These are phyloP conservation scores for Thymallus thymallus DNA, from an alignment of 2,113 vertebrate genomes.

Conservation along the genomic window DNA sequence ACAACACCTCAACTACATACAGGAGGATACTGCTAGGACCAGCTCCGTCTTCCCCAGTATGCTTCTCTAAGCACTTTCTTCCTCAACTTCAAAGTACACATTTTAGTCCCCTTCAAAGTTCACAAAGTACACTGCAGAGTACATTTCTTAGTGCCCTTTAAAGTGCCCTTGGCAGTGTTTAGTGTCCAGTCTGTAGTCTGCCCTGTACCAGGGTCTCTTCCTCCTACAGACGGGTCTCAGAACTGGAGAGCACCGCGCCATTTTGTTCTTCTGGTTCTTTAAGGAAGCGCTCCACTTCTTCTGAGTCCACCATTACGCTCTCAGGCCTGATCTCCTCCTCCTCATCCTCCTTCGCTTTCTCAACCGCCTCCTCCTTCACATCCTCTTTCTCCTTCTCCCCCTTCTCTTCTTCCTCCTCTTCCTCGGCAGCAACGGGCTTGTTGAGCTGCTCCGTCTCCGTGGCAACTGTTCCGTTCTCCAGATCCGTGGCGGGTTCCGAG, in stretches of 20 bases:
- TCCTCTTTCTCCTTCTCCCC: conserved; percentile 32
- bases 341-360: no score
- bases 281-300: conserved; percentile 70
- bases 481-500: conserved; percentile 55
- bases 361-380: no score
- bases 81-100: background rate
- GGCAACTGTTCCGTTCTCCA: conserved; percentile 68
- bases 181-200: background rate
- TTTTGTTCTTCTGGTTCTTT: conserved; percentile 73
- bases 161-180: background rate
- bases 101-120: no score
- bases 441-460: conserved; percentile 80
- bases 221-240: conserved; percentile 78
- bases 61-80: background rate
- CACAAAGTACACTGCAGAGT: no score
- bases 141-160: background rate
- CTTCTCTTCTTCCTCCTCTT: conserved; percentile 17
- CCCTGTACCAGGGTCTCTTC: background rate
- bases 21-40: conserved; percentile 5
- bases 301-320: conserved; percentile 41
- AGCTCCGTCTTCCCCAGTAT: background rate
- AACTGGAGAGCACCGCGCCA: conserved; percentile 63
- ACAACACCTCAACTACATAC: conserved; percentile 73
- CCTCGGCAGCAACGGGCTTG: background rate
- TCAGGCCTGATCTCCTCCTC: conserved; percentile 47